Evolutionary conservation across 2,888 invertebrate genomes (phyloP), one percentile per base, ranked within the genome.

Genomic region (Beris morrisii): DNA sequence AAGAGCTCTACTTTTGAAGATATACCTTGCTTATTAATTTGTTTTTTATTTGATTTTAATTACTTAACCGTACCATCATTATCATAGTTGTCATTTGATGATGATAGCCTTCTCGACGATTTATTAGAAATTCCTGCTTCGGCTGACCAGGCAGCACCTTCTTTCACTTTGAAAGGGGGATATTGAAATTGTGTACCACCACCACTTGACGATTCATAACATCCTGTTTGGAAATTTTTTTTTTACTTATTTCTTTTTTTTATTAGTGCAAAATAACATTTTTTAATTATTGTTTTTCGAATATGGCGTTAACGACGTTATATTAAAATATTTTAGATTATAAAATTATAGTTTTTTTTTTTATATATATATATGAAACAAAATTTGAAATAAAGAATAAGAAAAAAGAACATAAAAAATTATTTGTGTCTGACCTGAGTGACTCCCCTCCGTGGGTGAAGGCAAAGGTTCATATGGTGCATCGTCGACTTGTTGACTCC

Each of bases 141-240:
- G 84, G 92, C 93, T 79, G 93, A 93, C 93, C 93, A 94, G 74
- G 93, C 91, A 54, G 53, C 64, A 28, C 57, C 75, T 83, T 94
- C 94, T 79, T 92, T 92, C 77, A 92, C 91, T 81, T 93, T 93
- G 83, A 94, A 95, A 76, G 92, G 90, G 58, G 94, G 92, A 85
- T 93, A 93, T 79, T 93, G 93, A 84, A 93, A 93, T 76, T 92
- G 91, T 69, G 87, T 86, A 15, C 67, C 69, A 53, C 69, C 69
- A 53, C 64, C 67, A 75, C 85, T 84, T 81, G 83, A 87, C 82
- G 86, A 87, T 82, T 86, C 85, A 81, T 87, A 87, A 84, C 87
- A 87, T 82, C 87, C 87, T 87, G 81, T 82, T 76, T 58, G 28
- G 13, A 32, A 56, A 55, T 32, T 38, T 38, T 38, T 38, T 38